Percentiles rank a stretch among this genome's conserved stretches.
These are phyloP conservation scores for Vespertilio murinus DNA, from an alignment of 2,797 vertebrate species.

Conservation along the genomic window DNA sequence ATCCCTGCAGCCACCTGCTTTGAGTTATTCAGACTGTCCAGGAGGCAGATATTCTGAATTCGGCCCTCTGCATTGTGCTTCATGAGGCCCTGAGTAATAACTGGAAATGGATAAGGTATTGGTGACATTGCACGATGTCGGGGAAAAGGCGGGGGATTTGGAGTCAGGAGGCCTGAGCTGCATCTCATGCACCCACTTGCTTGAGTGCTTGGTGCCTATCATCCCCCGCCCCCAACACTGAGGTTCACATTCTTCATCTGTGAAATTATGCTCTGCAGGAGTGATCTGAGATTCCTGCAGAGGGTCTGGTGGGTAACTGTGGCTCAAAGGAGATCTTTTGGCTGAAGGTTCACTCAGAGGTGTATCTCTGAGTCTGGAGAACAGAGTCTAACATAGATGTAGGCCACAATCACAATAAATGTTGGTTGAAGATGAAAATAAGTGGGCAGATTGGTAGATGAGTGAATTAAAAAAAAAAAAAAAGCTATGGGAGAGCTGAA, in stretches of 20 bases:
- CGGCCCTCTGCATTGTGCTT: conserved; percentile 39
- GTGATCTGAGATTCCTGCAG: background rate
- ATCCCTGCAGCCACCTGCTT: background rate
- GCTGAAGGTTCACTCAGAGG: background rate
- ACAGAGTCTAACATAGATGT: background rate
- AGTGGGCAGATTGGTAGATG: too few species aligned
- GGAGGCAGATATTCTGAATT: conserved; percentile 62
- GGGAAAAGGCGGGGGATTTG: background rate
- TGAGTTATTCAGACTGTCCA: conserved; percentile 32
- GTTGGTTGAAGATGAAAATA: background rate
- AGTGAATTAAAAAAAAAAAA: too few species aligned
- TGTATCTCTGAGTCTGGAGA: background rate
- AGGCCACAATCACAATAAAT: background rate
- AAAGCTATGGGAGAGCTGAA: too few species aligned
- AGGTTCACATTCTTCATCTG: background rate
- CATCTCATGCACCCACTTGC: background rate
- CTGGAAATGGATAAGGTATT: conserved; percentile 40
- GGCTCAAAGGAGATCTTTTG: background rate
- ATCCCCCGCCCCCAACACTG: background rate
- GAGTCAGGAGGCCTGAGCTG: background rate
- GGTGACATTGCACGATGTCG: background rate
- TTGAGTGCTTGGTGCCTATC: background rate
- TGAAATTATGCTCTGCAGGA: background rate
- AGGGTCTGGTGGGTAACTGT: background rate
- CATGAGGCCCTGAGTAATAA: conserved; percentile 70